These are phyloP conservation scores for Hesperia comma DNA, from an alignment of 2,888 invertebrate species.

Conservation along the genomic window DNA sequence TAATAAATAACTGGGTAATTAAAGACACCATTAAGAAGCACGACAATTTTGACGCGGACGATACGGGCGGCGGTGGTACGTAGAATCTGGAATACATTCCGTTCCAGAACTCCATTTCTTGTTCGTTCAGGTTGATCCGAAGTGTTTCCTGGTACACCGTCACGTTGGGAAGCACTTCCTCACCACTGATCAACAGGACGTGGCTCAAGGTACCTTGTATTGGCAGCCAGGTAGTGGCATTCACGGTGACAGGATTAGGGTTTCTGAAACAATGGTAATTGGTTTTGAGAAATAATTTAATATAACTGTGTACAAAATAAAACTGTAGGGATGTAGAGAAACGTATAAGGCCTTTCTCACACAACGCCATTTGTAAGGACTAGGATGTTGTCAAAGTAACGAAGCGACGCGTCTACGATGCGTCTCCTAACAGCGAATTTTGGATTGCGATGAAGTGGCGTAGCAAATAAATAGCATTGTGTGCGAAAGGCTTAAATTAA, in stretches of 20 bases:
- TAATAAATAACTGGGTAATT: conserved; percentile 39
- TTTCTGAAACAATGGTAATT: conserved; percentile 30
- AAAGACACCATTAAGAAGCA: conserved; percentile 41
- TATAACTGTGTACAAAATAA: no score
- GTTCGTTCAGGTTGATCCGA: conserved; percentile 47
- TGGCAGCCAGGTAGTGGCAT: conserved; percentile 17
- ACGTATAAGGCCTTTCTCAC: no score
- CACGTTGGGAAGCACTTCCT: conserved; percentile 38
- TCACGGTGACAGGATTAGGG: conserved; percentile 18
- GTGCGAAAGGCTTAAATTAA: no score
- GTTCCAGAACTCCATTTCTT: conserved; percentile 51
- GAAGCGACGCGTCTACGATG: no score
- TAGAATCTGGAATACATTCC: conserved; percentile 45
- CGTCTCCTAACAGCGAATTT: no score
- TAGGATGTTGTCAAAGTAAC: no score
- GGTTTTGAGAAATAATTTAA: conserved; percentile 1
- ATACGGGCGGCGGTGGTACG: conserved; percentile 45
- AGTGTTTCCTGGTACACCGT: conserved; percentile 41
- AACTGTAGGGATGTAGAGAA: no score
- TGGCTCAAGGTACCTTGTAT: conserved; percentile 5
- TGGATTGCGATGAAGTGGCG: no score
- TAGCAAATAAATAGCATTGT: no score
- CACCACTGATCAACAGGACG: conserved; percentile 44
- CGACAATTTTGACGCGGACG: conserved; percentile 43
- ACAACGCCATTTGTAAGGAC: no score